phyloP scores from a whole-genome alignment of 2,888 invertebrate species.

The Eurois occulta region DNA sequence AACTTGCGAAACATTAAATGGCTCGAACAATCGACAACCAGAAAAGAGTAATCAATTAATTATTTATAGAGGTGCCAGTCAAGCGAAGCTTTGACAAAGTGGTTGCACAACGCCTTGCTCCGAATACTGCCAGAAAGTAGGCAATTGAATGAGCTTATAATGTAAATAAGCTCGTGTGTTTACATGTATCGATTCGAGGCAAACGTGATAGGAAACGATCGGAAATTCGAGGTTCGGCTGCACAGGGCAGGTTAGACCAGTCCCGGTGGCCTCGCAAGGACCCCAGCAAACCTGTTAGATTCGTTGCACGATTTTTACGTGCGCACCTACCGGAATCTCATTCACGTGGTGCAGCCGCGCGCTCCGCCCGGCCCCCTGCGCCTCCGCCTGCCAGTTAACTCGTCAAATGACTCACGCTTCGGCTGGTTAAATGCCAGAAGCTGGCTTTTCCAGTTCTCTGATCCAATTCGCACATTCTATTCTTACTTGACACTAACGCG shows the following conservation, averaged over 20 bases:
- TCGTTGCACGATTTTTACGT: conserved; percentile 91
- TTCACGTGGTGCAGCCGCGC: conserved; percentile 87
- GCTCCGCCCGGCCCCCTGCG: conserved; percentile 76
- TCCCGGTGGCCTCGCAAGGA: conserved; percentile 90
- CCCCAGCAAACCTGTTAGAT: conserved; percentile 91
- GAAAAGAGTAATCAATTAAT: conserved; percentile 84
- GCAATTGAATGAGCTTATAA: conserved; percentile 64
- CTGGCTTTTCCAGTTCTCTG: conserved; percentile 90
- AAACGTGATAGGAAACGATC: conserved; percentile 87
- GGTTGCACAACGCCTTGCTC: conserved; percentile 71
- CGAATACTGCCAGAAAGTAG: conserved; percentile 63
- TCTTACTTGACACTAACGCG: conserved; percentile 74
- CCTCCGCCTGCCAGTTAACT: conserved; percentile 86
- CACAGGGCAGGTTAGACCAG: conserved; percentile 90
- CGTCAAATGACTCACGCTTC: conserved; percentile 90
- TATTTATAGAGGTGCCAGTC: conserved; percentile 80
- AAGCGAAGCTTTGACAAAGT: conserved; percentile 74
- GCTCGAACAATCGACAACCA: conserved; percentile 83
- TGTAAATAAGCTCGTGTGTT: conserved; percentile 77
- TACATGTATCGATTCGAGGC: conserved; percentile 79
- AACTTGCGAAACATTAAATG: conserved; percentile 86
- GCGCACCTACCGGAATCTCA: conserved; percentile 90
- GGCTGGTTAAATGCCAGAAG: conserved; percentile 88
- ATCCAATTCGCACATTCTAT: conserved; percentile 87
- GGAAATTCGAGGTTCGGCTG: conserved; percentile 89